Percentiles rank a stretch among this genome's conserved stretches.
Evolutionary conservation across 2,888 invertebrate species (phyloP).

Genomic region (Dolomedes plantarius): DNA sequence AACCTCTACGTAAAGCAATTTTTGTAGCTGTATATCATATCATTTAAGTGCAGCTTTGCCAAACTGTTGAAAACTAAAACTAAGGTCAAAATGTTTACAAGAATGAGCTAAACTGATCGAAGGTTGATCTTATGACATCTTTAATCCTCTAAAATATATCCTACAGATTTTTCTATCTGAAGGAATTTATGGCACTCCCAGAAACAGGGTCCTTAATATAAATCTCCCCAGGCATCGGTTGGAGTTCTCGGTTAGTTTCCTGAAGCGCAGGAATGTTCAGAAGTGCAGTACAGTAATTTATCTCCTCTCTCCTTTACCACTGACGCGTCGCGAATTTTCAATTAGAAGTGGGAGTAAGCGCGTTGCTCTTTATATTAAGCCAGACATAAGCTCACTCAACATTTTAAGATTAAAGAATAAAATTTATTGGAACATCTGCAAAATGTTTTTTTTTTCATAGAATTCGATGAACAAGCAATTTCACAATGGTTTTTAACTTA

Average conservation of each 20-base stretch:
- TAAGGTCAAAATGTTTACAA: neutral
- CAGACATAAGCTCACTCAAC: no score
- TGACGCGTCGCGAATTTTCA: neutral
- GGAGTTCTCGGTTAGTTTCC: neutral
- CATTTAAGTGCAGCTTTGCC: neutral
- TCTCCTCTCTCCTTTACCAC: neutral
- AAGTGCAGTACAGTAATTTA: neutral
- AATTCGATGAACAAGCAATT: no score
- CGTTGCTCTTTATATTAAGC: neutral
- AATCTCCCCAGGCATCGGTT: neutral
- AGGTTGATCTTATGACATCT: neutral
- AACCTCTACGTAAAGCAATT: no score
- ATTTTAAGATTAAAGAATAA: no score
- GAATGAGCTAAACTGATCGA: neutral
- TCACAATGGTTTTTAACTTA: no score
- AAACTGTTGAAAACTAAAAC: conserved; percentile 4
- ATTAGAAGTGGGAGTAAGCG: conserved; percentile 2
- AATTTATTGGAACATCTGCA: no score
- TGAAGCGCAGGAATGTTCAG: neutral
- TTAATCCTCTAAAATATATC: conserved; percentile 9
- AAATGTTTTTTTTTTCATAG: no score
- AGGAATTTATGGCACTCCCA: neutral
- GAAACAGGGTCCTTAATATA: neutral
- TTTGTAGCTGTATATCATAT: neutral
- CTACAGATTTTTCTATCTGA: neutral